Evolutionary conservation across 1,140 invertebrate genomes (phyloP).

Genomic region (Zaprionus nigranus): DNA sequence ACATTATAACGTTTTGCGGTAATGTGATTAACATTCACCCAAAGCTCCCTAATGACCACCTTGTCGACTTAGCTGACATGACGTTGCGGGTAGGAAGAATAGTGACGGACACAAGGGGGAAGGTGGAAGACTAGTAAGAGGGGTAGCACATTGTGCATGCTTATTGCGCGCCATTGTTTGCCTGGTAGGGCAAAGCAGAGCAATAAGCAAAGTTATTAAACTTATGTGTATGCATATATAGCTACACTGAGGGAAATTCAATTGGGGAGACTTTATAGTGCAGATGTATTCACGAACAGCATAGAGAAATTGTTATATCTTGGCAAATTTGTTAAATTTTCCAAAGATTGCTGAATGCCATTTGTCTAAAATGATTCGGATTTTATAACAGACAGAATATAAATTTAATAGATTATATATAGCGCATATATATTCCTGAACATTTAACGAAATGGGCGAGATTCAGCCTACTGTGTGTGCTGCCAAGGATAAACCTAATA

Average conservation of each 20-base stretch:
- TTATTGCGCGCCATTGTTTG: constrained; percentile 25
- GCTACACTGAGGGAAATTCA: background rate
- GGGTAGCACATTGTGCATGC: constrained; percentile 1
- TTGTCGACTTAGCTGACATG: constrained; percentile 49
- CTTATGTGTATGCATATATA: constrained; percentile 41
- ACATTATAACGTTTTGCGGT: constrained; percentile 79
- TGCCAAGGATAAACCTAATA: background rate
- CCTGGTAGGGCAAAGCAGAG: constrained; percentile 17
- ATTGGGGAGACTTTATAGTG: background rate
- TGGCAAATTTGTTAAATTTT: background rate
- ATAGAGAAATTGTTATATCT: rapidly evolving
- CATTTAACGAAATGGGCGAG: background rate
- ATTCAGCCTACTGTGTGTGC: background rate
- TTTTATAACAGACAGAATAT: background rate
- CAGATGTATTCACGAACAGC: background rate
- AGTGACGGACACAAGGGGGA: background rate
- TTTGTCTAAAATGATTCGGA: too few relatives aligned
- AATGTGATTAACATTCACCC: constrained; percentile 79
- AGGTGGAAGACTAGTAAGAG: background rate
- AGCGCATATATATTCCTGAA: background rate
- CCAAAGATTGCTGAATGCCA: background rate
- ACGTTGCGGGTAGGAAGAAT: constrained; percentile 3
- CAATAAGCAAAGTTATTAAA: constrained; percentile 75
- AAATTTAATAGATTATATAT: background rate
- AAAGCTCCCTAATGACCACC: constrained; percentile 74